Percentiles rank a stretch among this genome's conserved stretches.
Conservation (phyloP, 37 sponge, comb jelly and placozoan species). For the Ianthella basta region DNA sequence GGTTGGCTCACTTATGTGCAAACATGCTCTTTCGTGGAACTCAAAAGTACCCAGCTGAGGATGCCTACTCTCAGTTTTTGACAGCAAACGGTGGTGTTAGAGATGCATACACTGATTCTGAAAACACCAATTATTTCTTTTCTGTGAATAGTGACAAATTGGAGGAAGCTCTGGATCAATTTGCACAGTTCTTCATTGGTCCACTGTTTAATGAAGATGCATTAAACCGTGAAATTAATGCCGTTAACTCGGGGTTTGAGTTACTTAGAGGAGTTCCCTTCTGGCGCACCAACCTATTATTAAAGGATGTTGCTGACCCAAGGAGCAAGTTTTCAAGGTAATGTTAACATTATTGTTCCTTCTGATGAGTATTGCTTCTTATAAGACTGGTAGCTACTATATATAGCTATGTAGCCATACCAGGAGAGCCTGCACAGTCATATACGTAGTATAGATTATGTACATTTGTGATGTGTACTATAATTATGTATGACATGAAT, state of each 20-base stretch:
- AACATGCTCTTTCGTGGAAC: constrained; percentile 99
- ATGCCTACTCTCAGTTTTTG: constrained; percentile 71
- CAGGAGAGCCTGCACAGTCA: too few relatives aligned
- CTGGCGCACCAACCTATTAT: constrained; percentile 78
- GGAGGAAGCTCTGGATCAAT: constrained; percentile 74
- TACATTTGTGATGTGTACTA: too few relatives aligned
- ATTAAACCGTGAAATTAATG: constrained; percentile 73
- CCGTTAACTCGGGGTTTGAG: constrained; percentile 88
- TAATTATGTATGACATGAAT: too few relatives aligned
- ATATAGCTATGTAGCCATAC: too few relatives aligned
- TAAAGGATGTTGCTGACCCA: constrained; percentile 73
- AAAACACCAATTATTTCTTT: constrained; percentile 91
- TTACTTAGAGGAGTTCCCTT: constrained; percentile 51
- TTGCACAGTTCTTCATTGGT: constrained; percentile 89
- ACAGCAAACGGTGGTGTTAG: constrained; percentile 79
- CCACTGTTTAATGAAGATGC: constrained; percentile 72
- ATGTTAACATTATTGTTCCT: too few relatives aligned
- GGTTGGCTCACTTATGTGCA: constrained; percentile 97
- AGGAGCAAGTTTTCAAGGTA: constrained; percentile 52
- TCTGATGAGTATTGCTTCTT: too few relatives aligned
- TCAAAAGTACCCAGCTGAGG: constrained; percentile 75
- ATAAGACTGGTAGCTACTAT: too few relatives aligned
- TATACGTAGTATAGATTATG: too few relatives aligned
- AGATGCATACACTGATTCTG: constrained; percentile 90
- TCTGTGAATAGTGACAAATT: constrained; percentile 56